These are phyloP conservation scores for Cheilosia scutellata DNA, from an alignment of 2,888 invertebrate species.

Conservation along the genomic window DNA sequence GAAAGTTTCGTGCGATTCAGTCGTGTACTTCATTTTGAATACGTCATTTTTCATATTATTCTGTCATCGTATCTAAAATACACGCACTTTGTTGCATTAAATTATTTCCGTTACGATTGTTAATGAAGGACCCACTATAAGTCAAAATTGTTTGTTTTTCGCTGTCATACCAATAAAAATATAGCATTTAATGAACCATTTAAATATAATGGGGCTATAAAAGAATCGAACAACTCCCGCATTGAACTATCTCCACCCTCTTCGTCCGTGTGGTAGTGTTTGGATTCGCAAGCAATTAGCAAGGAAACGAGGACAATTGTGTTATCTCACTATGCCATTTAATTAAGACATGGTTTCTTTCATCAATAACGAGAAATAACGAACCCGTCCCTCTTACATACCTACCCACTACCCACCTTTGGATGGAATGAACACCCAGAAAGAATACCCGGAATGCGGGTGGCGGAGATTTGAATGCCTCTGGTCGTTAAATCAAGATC, in stretches of 20 bases:
- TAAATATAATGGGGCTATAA: slow-evolving; percentile 32
- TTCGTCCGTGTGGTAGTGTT: slow-evolving; percentile 13
- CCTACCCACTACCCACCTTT: slow-evolving; percentile 4
- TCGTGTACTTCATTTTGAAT: too few species aligned
- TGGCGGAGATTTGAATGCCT: slow-evolving; percentile 37
- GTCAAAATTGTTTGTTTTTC: slow-evolving; percentile 22
- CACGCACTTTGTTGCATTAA: too few species aligned
- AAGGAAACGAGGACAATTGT: slow-evolving; percentile 58
- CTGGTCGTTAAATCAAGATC: slow-evolving; percentile 72
- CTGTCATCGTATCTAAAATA: too few species aligned
- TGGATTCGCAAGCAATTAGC: slow-evolving; percentile 68
- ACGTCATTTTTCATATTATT: too few species aligned
- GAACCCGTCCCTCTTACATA: slow-evolving; percentile 12
- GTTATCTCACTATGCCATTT: slow-evolving; percentile 59
- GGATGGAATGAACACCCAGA: neutral
- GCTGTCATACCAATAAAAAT: slow-evolving; percentile 25
- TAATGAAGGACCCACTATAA: neutral
- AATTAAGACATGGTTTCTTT: slow-evolving; percentile 65
- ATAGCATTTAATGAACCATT: slow-evolving; percentile 50
- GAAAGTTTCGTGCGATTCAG: too few species aligned
- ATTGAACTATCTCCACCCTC: slow-evolving; percentile 27
- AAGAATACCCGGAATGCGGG: slow-evolving; percentile 22
- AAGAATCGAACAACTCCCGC: slow-evolving; percentile 25
- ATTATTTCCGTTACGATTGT: too few species aligned
- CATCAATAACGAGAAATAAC: slow-evolving; percentile 62